Conservation (phyloP, 2,113 vertebrate species). For the Sakesphorus luctuosus region DNA sequence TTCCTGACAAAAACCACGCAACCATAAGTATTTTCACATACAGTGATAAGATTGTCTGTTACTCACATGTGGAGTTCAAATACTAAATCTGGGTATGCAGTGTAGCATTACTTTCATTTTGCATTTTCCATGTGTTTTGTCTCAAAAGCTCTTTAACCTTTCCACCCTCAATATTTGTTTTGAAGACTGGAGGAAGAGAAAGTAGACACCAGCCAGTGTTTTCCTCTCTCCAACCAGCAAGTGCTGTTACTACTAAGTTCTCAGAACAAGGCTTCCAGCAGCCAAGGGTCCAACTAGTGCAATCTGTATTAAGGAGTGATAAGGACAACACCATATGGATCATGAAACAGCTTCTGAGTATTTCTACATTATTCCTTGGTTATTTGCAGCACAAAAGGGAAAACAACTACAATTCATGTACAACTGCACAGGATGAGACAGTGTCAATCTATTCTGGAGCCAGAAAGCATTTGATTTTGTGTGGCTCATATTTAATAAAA, state of each 20-base stretch:
- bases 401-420: neutral
- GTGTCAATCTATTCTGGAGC: neutral
- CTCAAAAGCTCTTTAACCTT: conserved; percentile 43
- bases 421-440: neutral
- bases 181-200: neutral
- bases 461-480: neutral
- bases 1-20: neutral
- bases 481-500: conserved; percentile 6
- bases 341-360: neutral
- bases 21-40: neutral
- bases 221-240: neutral
- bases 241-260: neutral
- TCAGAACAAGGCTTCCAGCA: neutral
- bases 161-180: conserved; percentile 8
- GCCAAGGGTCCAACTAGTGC: neutral
- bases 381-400: neutral
- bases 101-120: neutral
- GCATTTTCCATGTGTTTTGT: neutral
- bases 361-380: neutral
- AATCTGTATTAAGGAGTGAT: neutral
- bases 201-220: conserved; percentile 1
- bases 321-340: neutral
- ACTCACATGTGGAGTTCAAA: neutral
- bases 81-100: neutral
- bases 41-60: neutral